Percentiles rank a stretch among this genome's conserved stretches.
Evolutionary conservation across 2,113 vertebrate species (phyloP).

Genomic region (Antechinus flavipes): DNA sequence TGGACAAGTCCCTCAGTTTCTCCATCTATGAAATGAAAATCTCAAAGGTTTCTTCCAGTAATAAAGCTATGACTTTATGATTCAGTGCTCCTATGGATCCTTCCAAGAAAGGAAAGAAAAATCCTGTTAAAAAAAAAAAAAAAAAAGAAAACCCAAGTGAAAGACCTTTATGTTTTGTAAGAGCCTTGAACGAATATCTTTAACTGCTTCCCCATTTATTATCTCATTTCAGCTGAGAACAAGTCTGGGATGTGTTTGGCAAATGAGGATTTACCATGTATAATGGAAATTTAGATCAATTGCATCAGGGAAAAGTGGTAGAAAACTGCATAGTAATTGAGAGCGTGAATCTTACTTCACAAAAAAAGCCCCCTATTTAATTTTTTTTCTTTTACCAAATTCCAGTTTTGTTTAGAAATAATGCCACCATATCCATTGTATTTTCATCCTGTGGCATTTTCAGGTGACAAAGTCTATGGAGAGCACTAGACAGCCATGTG

Average conservation of each 20-base stretch:
- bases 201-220: not conserved
- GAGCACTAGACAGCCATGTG: conserved; percentile 91
- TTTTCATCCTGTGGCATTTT: conserved; percentile 85
- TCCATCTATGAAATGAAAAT: not conserved
- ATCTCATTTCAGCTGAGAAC: conserved; percentile 17
- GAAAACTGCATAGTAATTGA: not conserved
- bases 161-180: conserved; percentile 25
- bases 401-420: conserved; percentile 70
- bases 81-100: not conserved
- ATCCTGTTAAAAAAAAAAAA: conserved; percentile 10
- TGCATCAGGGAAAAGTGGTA: conserved; percentile 19
- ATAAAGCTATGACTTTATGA: not conserved
- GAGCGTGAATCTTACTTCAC: not conserved
- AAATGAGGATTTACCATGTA: conserved; percentile 9
- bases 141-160: conserved; percentile 34
- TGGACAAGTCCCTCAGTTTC: not conserved
- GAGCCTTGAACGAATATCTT: not conserved
- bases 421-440: not conserved
- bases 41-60: not conserved
- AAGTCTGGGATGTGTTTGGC: not conserved
- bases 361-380: not conserved
- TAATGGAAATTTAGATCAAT: conserved; percentile 38
- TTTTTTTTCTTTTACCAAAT: conserved; percentile 73
- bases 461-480: conserved; percentile 89
- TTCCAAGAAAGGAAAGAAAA: conserved; percentile 10